Evolutionary conservation across 2,888 invertebrate species (phyloP).

Genomic region (Drosophila macrospina): DNA sequence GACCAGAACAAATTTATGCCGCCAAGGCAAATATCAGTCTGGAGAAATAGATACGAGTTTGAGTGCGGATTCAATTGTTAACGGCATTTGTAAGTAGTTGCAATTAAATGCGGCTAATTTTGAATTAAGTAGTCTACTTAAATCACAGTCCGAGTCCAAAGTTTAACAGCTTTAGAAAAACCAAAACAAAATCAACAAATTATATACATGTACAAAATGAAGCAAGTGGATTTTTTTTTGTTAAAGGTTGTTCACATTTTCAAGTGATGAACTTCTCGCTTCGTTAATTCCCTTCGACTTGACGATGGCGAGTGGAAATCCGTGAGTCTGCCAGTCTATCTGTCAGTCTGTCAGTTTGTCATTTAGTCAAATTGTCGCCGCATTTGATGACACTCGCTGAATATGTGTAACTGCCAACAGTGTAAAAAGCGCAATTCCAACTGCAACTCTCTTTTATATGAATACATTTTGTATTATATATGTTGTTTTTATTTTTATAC

Average conservation of each 20-base stretch:
- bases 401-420: conserved; percentile 42
- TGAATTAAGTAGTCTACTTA: conserved; percentile 32
- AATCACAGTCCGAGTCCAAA: conserved; percentile 44
- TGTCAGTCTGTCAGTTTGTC: conserved; percentile 23
- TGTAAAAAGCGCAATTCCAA: conserved; percentile 34
- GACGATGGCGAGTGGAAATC: conserved; percentile 36
- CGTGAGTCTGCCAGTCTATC: conserved; percentile 31
- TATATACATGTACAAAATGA: too few species aligned
- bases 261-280: conserved; percentile 44
- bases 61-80: conserved; percentile 38
- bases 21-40: conserved; percentile 30
- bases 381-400: conserved; percentile 53
- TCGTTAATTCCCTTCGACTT: conserved; percentile 46
- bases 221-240: conserved; percentile 49
- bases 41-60: conserved; percentile 29
- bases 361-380: conserved; percentile 59
- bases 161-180: conserved; percentile 27
- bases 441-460: conserved; percentile 15
- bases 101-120: conserved; percentile 67
- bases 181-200: neutral
- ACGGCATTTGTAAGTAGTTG: conserved; percentile 53
- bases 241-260: conserved; percentile 70
- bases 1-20: conserved; percentile 79
- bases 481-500: conserved; percentile 19
- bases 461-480: conserved; percentile 11